Percentiles rank a stretch among this genome's conserved stretches.
phyloP scores from a whole-genome alignment of 2,888 invertebrate species.

The Entomobrya multifasciata region DNA sequence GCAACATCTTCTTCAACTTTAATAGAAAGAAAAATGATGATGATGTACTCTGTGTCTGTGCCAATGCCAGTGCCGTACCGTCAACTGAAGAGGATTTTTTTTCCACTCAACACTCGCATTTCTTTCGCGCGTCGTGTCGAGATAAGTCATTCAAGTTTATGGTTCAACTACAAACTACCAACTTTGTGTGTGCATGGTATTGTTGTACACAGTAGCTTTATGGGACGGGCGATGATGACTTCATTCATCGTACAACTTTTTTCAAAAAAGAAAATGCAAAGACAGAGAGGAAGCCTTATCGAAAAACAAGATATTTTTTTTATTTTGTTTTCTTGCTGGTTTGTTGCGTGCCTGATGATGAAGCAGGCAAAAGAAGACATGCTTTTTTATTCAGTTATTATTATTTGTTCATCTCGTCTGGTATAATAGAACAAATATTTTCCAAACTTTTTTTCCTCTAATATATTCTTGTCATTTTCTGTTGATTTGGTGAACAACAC shows the following conservation, averaged over 20 bases:
- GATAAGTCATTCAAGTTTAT: constrained; percentile 66
- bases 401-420: no score
- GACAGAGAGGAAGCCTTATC: constrained; percentile 41
- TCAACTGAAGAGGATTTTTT: neutral
- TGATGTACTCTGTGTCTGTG: constrained; percentile 28
- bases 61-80: constrained; percentile 1
- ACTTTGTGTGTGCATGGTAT: neutral
- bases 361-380: no score
- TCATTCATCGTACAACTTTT: constrained; percentile 24
- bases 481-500: no score
- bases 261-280: neutral
- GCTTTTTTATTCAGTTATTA: neutral
- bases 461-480: no score
- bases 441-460: no score
- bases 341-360: neutral
- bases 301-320: constrained; percentile 12
- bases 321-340: neutral
- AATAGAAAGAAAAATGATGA: constrained; percentile 4
- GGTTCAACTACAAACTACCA: constrained; percentile 8
- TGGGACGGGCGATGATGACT: constrained; percentile 30
- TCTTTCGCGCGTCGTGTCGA: constrained; percentile 20
- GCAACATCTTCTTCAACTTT: constrained; percentile 1
- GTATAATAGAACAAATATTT: no score
- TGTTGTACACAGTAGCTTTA: constrained; percentile 44
- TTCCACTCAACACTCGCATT: constrained; percentile 17